These are phyloP conservation scores for Augiades crinisus DNA, from an alignment of 2,888 invertebrate species.

Conservation along the genomic window DNA sequence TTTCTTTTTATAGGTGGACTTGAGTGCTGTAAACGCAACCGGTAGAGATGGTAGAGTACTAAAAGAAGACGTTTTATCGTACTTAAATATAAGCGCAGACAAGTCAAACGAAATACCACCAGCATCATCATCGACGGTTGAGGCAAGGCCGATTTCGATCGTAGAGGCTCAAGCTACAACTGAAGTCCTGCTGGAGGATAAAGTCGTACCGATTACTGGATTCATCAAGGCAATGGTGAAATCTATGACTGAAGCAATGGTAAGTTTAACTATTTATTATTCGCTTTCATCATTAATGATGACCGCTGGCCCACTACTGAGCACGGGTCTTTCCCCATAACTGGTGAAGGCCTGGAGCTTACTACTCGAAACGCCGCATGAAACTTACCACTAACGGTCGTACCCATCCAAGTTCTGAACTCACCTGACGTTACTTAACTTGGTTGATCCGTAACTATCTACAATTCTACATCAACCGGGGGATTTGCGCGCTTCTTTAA, in stretches of 20 bases:
- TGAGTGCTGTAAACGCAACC: slow-evolving; percentile 86
- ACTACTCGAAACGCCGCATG: too few species aligned
- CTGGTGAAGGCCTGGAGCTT: too few species aligned
- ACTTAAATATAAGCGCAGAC: slow-evolving; percentile 81
- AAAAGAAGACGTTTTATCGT: slow-evolving; percentile 95
- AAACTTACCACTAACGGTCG: too few species aligned
- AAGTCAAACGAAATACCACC: slow-evolving; percentile 69
- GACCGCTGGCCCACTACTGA: too few species aligned
- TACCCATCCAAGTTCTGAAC: too few species aligned
- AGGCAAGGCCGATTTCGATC: slow-evolving; percentile 45
- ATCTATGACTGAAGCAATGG: slow-evolving; percentile 94
- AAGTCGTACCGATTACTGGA: slow-evolving; percentile 86
- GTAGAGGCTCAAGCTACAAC: slow-evolving; percentile 45
- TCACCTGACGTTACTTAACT: too few species aligned
- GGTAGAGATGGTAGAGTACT: slow-evolving; percentile 95
- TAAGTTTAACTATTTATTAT: slow-evolving; percentile 49
- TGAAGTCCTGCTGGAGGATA: slow-evolving; percentile 63
- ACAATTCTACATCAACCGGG: too few species aligned
- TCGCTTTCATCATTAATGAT: too few species aligned
- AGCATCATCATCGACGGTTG: slow-evolving; percentile 30
- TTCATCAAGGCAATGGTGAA: slow-evolving; percentile 97
- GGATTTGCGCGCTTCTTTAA: too few species aligned
- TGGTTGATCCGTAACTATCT: too few species aligned
- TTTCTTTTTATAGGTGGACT: slow-evolving; percentile 78
- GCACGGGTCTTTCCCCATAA: too few species aligned